Percentiles rank a stretch among this genome's conserved stretches.
Conservation (phyloP, 2,888 invertebrate genomes). For the Drosophila cognata region DNA sequence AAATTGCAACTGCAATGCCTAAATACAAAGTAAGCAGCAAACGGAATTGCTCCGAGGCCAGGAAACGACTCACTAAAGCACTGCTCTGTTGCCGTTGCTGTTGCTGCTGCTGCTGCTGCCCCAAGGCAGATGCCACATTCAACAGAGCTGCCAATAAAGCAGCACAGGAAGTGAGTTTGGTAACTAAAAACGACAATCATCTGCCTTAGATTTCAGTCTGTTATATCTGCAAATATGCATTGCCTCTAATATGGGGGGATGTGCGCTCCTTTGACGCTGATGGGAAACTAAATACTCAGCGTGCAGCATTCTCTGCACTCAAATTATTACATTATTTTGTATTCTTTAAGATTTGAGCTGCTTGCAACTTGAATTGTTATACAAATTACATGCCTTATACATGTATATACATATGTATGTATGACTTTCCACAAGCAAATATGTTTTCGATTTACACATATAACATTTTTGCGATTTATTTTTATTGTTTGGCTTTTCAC, state of each 20-base stretch:
- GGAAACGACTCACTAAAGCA: constrained; percentile 28
- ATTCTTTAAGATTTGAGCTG: background rate
- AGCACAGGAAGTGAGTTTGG: constrained; percentile 27
- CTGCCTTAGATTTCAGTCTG: constrained; percentile 2
- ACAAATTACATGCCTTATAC: background rate
- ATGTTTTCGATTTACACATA: background rate
- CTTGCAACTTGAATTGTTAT: background rate
- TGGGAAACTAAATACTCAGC: background rate
- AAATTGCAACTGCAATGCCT: constrained; percentile 60
- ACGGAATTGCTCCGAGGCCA: constrained; percentile 57
- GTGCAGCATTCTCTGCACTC: background rate
- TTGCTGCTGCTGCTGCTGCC: constrained; percentile 7
- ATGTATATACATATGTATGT: background rate
- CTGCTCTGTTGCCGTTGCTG: constrained; percentile 37
- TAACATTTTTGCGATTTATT: background rate
- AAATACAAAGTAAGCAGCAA: constrained; percentile 79
- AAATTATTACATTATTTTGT: background rate
- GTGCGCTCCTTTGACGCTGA: constrained; percentile 7
- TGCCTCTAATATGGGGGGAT: constrained; percentile 10
- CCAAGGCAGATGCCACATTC: constrained; percentile 19
- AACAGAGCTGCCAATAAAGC: constrained; percentile 16
- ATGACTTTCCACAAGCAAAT: background rate
- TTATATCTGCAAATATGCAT: constrained; percentile 17
- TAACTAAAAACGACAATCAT: constrained; percentile 25
- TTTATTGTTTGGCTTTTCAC: background rate